Conservation (phyloP, 2,888 invertebrate species). For the Ryuthela nishihirai region DNA sequence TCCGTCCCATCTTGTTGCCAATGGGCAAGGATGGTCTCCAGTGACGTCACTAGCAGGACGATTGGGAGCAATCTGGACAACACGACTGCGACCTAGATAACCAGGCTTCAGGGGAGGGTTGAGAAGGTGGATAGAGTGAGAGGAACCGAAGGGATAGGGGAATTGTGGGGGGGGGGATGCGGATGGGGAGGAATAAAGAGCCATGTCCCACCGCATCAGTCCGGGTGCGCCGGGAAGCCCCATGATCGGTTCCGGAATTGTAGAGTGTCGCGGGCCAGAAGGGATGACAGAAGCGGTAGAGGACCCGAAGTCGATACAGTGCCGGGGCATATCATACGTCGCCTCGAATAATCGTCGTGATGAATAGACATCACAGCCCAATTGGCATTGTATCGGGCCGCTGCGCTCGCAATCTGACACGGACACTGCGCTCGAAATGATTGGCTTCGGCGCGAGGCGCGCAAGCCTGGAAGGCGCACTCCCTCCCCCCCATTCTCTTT, state of each 20-base stretch:
- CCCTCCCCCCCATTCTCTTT: constrained; percentile 15
- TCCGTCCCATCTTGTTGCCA: constrained; percentile 31
- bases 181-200: no score
- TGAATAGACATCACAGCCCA: constrained; percentile 37
- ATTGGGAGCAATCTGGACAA: no score
- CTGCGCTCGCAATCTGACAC: constrained; percentile 40
- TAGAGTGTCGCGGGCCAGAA: constrained; percentile 15
- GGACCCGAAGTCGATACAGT: constrained; percentile 8
- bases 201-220: no score
- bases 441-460: constrained; percentile 16
- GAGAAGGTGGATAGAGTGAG: background rate
- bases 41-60: constrained; percentile 32
- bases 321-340: constrained; percentile 2
- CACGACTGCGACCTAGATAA: constrained; percentile 31
- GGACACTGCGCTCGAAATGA: constrained; percentile 36
- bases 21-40: constrained; percentile 16
- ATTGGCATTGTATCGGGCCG: constrained; percentile 35
- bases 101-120: constrained; percentile 17
- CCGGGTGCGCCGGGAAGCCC: no score
- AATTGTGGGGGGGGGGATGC: no score
- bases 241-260: constrained; percentile 17
- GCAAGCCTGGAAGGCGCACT: constrained; percentile 10
- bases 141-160: no score
- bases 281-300: constrained; percentile 13
- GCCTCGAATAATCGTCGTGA: constrained; percentile 39